These are phyloP conservation scores for Charadrius vociferus DNA, from an alignment of 2,113 vertebrate genomes.

Conservation along the genomic window DNA sequence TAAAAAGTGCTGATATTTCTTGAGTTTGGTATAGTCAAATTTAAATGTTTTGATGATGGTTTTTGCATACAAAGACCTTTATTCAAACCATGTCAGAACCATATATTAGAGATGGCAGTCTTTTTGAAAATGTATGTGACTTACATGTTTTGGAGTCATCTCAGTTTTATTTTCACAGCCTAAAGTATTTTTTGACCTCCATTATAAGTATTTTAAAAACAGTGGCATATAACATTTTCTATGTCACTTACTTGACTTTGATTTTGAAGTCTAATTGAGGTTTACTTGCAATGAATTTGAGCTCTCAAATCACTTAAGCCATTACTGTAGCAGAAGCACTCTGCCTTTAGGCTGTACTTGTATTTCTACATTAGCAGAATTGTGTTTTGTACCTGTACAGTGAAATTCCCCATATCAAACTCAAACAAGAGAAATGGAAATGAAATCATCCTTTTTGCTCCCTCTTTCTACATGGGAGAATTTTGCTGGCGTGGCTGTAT, in stretches of 20 bases:
- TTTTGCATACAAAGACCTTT: not conserved
- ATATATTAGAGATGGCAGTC: not conserved
- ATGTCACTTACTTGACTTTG: constrained; percentile 27
- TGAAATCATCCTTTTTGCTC: not conserved
- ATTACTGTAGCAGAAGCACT: constrained; percentile 11
- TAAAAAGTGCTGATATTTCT: not conserved
- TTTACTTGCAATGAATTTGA: constrained; percentile 46
- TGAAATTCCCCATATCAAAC: not conserved
- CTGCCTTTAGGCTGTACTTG: constrained; percentile 37
- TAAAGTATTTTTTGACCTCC: constrained; percentile 18
- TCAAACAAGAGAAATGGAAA: not conserved
- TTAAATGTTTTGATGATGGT: not conserved
- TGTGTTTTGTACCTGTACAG: not conserved
- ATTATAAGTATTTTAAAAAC: constrained; percentile 46
- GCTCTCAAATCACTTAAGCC: constrained; percentile 21
- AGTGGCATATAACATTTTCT: not conserved
- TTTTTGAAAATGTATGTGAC: not conserved
- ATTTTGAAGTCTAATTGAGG: constrained; percentile 39
- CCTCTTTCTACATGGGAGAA: not conserved
- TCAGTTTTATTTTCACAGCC: constrained; percentile 4
- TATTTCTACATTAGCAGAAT: constrained; percentile 21
- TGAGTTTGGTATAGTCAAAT: not conserved
- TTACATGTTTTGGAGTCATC: not conserved
- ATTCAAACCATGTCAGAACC: not conserved
- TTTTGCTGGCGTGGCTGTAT: not conserved